Conservation (phyloP, 2,888 invertebrate species). For the Teleogryllus oceanicus region DNA sequence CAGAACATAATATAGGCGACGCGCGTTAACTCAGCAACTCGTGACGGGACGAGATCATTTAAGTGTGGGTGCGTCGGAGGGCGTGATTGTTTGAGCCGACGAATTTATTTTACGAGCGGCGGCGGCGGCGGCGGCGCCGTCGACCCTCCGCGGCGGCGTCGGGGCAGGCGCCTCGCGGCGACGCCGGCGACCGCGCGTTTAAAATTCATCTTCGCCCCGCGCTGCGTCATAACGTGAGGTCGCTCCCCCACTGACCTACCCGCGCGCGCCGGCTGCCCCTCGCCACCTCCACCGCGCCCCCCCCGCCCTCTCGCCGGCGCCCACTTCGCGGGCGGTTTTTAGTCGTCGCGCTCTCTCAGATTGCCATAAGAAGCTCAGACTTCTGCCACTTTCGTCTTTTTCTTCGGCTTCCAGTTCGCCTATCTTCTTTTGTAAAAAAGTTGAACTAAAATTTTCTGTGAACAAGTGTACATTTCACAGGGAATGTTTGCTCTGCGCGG, state of each 20-base stretch:
- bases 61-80: neutral
- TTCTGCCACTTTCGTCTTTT: no score
- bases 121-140: neutral
- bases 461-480: no score
- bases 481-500: no score
- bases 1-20: no score
- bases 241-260: neutral
- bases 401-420: no score
- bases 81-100: neutral
- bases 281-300: no score
- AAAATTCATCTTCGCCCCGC: neutral
- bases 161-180: neutral
- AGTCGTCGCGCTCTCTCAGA: no score
- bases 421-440: no score
- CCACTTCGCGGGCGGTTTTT: no score
- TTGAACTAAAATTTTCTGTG: no score
- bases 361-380: no score
- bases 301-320: no score
- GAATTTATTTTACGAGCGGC: constrained; percentile 2
- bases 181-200: neutral
- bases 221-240: constrained; percentile 4
- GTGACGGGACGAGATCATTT: neutral
- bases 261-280: neutral
- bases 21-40: neutral
- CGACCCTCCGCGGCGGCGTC: neutral